Conservation (phyloP, 2,113 vertebrate genomes). For the Shinisaurus crocodilurus region DNA sequence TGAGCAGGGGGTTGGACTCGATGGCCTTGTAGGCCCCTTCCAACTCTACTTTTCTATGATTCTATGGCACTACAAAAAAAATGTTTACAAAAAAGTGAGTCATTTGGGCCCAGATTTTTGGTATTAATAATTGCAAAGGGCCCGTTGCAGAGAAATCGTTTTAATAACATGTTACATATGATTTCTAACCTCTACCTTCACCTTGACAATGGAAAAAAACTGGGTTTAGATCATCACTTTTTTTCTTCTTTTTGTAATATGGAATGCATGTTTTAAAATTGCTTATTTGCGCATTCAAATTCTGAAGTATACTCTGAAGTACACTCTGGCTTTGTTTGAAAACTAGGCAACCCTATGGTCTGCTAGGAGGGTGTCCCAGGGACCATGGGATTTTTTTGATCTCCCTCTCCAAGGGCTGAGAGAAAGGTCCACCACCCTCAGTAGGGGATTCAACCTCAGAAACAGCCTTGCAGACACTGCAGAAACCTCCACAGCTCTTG, state of each 20-base stretch:
- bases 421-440: too few relatives aligned
- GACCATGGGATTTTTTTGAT: too few relatives aligned
- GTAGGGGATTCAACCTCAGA: too few relatives aligned
- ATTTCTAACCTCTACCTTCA: neutral
- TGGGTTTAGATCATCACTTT: neutral
- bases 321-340: constrained; percentile 36
- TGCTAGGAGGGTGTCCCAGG: too few relatives aligned
- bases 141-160: neutral
- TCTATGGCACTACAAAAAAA: neutral
- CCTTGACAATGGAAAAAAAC: neutral
- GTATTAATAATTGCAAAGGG: neutral
- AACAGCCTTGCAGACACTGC: too few relatives aligned
- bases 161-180: neutral
- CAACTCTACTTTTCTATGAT: too few relatives aligned
- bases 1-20: too few relatives aligned
- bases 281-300: constrained; percentile 32
- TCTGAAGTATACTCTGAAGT: neutral
- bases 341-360: neutral
- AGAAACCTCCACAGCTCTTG: too few relatives aligned
- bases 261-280: constrained; percentile 16
- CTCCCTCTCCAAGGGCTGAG: too few relatives aligned
- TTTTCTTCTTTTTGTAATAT: constrained; percentile 21
- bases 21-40: too few relatives aligned
- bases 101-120: neutral
- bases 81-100: neutral